phyloP scores from a whole-genome alignment of 2,888 invertebrate genomes.

The Nomada goodeniana region DNA sequence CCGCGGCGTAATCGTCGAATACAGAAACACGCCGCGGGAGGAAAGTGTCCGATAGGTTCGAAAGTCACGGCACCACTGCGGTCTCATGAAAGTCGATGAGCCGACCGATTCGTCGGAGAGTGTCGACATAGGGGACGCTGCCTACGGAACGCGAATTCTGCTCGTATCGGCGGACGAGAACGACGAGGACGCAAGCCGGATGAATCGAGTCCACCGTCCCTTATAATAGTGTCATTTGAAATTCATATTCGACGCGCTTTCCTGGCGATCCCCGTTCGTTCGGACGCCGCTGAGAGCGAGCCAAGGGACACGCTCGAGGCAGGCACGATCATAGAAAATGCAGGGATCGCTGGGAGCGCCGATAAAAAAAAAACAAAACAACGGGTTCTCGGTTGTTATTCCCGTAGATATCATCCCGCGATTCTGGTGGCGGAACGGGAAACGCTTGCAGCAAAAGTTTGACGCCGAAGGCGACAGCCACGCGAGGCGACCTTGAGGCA shows the following conservation, averaged over 20 bases:
- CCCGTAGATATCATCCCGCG: constrained; percentile 36
- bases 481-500: constrained; percentile 45
- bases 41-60: constrained; percentile 61
- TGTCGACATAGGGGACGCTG: constrained; percentile 55
- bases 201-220: constrained; percentile 12
- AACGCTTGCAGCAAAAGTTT: constrained; percentile 13
- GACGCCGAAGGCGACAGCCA: constrained; percentile 28
- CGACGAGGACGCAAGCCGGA: constrained; percentile 7
- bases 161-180: constrained; percentile 2
- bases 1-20: constrained; percentile 29
- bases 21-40: constrained; percentile 49
- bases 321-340: constrained; percentile 12
- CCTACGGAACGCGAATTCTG: constrained; percentile 54
- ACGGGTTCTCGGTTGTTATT: constrained; percentile 3
- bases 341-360: constrained; percentile 16
- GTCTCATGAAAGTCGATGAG: constrained; percentile 71
- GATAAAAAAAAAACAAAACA: constrained; percentile 34
- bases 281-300: not conserved
- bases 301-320: not conserved
- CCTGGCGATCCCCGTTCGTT: constrained; percentile 8
- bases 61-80: constrained; percentile 64
- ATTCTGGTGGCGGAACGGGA: constrained; percentile 31
- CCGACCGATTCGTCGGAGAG: constrained; percentile 62
- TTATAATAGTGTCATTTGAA: constrained; percentile 48
- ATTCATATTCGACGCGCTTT: constrained; percentile 46